phyloP scores from a whole-genome alignment of 2,797 vertebrate species.

The Siniperca undulata region DNA sequence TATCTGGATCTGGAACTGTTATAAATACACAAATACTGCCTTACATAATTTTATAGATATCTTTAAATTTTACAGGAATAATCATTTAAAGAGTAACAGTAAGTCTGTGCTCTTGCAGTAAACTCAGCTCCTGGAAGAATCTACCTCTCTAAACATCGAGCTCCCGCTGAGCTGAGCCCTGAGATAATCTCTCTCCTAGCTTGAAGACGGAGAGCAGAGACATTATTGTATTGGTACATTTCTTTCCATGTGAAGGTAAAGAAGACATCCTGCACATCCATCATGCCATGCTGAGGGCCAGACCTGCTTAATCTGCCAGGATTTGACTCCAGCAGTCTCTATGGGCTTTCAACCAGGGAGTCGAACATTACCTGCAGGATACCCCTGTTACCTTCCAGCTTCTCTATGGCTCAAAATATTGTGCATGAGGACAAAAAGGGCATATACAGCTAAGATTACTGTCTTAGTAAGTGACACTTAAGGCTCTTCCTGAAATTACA shows the following conservation, averaged over 20 bases:
- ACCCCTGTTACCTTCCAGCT: constrained; percentile 26
- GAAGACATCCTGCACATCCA: constrained; percentile 51
- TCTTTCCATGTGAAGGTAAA: constrained; percentile 51
- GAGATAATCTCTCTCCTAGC: constrained; percentile 47
- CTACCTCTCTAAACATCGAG: constrained; percentile 32
- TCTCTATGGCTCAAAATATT: constrained; percentile 21
- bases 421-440: neutral
- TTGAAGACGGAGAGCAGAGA: constrained; percentile 33
- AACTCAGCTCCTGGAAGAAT: constrained; percentile 6
- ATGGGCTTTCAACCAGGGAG: constrained; percentile 34
- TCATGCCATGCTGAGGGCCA: constrained; percentile 50
- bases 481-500: constrained; percentile 36
- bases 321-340: constrained; percentile 35
- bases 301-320: constrained; percentile 38
- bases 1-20: neutral
- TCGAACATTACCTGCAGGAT: constrained; percentile 47
- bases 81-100: neutral
- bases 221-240: constrained; percentile 21
- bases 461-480: constrained; percentile 19
- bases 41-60: neutral
- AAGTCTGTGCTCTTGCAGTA: constrained; percentile 2
- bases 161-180: constrained; percentile 40
- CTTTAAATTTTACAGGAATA: neutral
- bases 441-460: constrained; percentile 10
- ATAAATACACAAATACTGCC: neutral